Conservation (phyloP, 2,113 vertebrate species). For the Callipepla californica region DNA sequence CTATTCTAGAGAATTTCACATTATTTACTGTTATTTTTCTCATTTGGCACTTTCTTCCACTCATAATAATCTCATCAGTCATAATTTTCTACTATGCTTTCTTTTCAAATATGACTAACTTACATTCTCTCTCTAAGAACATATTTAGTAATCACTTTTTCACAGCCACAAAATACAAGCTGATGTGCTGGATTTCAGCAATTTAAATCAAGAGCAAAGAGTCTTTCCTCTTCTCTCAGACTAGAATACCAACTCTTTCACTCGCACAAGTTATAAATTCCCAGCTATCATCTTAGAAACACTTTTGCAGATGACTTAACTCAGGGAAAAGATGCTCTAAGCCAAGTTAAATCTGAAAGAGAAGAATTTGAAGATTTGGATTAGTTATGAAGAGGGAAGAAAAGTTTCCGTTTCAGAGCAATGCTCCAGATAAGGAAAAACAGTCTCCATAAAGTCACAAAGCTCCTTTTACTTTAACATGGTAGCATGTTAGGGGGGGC, state of each 20-base stretch:
- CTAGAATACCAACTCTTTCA: background rate
- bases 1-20: background rate
- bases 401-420: background rate
- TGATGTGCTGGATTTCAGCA: background rate
- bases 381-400: background rate
- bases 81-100: conserved; percentile 37
- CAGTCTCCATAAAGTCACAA: background rate
- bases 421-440: background rate
- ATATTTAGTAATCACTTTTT: conserved; percentile 2
- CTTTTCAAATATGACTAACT: conserved; percentile 7
- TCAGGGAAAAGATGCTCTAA: background rate
- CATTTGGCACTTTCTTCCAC: background rate
- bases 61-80: conserved; percentile 10
- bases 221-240: background rate
- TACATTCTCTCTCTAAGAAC: background rate
- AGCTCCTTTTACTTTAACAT: background rate
- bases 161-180: conserved; percentile 8
- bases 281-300: background rate
- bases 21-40: conserved; percentile 32
- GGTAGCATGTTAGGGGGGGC: background rate
- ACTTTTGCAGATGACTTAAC: background rate
- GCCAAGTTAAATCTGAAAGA: background rate
- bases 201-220: conserved; percentile 19
- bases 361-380: background rate
- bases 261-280: background rate